Conservation (phyloP, 2,888 invertebrate species). For the Apodemia duryi region DNA sequence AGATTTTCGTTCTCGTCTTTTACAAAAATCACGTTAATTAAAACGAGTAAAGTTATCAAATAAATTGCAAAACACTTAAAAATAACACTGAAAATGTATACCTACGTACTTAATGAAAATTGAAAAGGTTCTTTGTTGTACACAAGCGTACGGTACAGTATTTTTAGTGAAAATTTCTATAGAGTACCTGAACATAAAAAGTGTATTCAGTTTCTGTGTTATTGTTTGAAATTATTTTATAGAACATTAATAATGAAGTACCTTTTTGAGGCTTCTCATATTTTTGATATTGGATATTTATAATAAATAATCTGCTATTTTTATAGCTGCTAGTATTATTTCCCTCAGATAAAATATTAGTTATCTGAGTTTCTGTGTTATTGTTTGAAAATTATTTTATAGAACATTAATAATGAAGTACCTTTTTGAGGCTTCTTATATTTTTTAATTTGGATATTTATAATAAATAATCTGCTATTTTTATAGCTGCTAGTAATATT, state of each 20-base stretch:
- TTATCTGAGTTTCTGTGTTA: background rate
- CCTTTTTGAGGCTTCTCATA: background rate
- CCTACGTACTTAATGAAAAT: constrained; percentile 12
- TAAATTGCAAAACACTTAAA: constrained; percentile 5
- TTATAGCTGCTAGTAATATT: background rate
- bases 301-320: background rate
- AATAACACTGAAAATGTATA: constrained; percentile 7
- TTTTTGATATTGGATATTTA: background rate
- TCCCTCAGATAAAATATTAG: too few relatives aligned
- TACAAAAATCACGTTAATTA: background rate
- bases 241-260: background rate
- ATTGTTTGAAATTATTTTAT: constrained; percentile 8
- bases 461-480: background rate
- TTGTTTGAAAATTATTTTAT: constrained; percentile 8
- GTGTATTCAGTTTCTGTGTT: constrained; percentile 5
- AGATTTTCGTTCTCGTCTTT: background rate
- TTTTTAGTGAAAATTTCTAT: constrained; percentile 11
- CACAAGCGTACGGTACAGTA: constrained; percentile 6
- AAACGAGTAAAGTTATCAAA: constrained; percentile 2
- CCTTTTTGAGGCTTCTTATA: background rate
- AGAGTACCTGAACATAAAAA: constrained; percentile 12
- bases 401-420: background rate
- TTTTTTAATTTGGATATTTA: background rate
- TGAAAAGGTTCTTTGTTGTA: constrained; percentile 13
- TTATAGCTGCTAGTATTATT: background rate